Evolutionary conservation across 2,888 invertebrate genomes (phyloP).

Genomic region (Platerodrilus igneus): DNA sequence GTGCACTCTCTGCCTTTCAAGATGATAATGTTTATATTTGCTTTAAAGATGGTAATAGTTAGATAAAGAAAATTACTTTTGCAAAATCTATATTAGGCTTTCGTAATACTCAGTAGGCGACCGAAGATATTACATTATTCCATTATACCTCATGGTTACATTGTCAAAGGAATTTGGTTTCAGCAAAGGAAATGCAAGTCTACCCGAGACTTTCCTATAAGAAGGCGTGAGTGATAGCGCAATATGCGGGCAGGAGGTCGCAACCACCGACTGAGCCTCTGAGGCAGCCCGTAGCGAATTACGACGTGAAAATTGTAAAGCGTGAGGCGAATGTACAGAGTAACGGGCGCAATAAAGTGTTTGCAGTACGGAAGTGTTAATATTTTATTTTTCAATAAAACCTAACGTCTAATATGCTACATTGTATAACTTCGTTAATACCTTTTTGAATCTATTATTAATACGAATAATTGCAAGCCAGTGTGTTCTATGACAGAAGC

Average conservation of each 20-base stretch:
- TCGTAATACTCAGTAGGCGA: conserved; percentile 25
- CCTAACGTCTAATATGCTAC: too few relatives aligned
- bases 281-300: conserved; percentile 34
- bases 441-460: too few relatives aligned
- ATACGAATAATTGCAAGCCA: too few relatives aligned
- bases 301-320: conserved; percentile 38
- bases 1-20: too few relatives aligned
- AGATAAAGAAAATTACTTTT: too few relatives aligned
- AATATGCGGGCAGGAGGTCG: conserved; percentile 39
- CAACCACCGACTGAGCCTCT: conserved; percentile 29
- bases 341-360: conserved; percentile 30
- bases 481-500: too few relatives aligned
- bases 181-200: conserved; percentile 36
- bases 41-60: too few relatives aligned
- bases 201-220: conserved; percentile 28
- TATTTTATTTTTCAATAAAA: too few relatives aligned
- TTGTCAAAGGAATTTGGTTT: conserved; percentile 34
- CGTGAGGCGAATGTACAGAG: conserved; percentile 33
- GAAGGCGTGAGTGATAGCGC: conserved; percentile 38
- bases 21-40: too few relatives aligned
- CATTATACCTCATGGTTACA: conserved; percentile 30
- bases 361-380: conserved; percentile 30
- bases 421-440: too few relatives aligned
- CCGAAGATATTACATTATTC: conserved; percentile 33
- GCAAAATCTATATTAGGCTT: too few relatives aligned